Evolutionary conservation across 2,113 vertebrate genomes (phyloP), one percentile per base, ranked within the genome.

Genomic region (Alethe diademata): DNA sequence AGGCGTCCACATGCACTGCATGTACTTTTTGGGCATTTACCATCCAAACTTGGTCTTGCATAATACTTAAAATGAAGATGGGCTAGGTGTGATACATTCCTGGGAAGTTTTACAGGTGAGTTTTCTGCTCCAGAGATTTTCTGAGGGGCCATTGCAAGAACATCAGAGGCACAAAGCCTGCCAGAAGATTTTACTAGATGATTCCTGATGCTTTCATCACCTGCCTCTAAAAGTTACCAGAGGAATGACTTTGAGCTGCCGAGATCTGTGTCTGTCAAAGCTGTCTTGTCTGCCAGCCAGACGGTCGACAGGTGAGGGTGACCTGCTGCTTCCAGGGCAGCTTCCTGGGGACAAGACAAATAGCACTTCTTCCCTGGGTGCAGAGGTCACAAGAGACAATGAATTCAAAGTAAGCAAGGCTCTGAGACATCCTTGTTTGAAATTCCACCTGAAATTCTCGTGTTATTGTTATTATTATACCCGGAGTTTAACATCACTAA

Each of bases 301-400:
- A 11, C 3, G 1, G 62, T 66, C 1, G 0, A 50, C 23, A 91
- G 42, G 38, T 50, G 43, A 91, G 26, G 0, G 3, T 19, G n/a
- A 92, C 74, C 67, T 80, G 56, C 66, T 60, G 54, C 62, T 90
- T 79, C 35, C 33, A 75, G 54, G 24, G 33, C 40, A 62, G 13
- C 11, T 79, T 58, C 14, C 0, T 43, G 31, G 36, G 43, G 29
- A 70, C 38, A 91, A 86, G 72, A 78, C 62, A 54, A 51, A 58
- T 7, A 42, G 7, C 26, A 82, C 36, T 79, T 28, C 62, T 83
- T 50, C 42, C 8, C 19, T 62, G 42, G 22, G 43, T 45, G 33
- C 90, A 67, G 74, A 86, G 35, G 48, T 69, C 35, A 38, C 40
- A 40, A 56, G 31, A 23, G 51, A 66, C 35, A 42, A 67, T 0